A percentile compares a stretch with the other conserved stretches of the same genome.
phyloP scores from a whole-genome alignment of 2,888 invertebrate species.

The Caenorhabditis sp. region DNA sequence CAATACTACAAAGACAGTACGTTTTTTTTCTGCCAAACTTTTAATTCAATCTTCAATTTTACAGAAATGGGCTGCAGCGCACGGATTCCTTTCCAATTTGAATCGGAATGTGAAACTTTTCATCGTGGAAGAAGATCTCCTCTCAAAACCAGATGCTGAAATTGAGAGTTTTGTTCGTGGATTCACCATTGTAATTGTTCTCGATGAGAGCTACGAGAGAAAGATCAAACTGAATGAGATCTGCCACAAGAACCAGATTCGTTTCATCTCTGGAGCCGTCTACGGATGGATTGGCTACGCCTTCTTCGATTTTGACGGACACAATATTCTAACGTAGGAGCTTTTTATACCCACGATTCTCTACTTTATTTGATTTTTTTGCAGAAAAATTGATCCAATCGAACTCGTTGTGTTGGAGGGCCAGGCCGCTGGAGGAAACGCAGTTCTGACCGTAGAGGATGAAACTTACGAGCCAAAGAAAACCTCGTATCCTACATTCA shows the following conservation, averaged over 20 bases:
- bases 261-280: slow-evolving; percentile 93
- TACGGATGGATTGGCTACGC: slow-evolving; percentile 92
- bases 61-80: slow-evolving; percentile 38
- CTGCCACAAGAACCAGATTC: slow-evolving; percentile 83
- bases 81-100: slow-evolving; percentile 84
- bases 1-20: slow-evolving; percentile 42
- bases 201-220: slow-evolving; percentile 87
- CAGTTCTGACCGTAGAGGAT: slow-evolving; percentile 18
- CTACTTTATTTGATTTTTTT: background rate
- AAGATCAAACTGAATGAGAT: slow-evolving; percentile 72
- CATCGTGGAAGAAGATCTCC: slow-evolving; percentile 46
- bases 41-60: background rate
- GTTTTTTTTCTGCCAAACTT: background rate
- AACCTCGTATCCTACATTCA: slow-evolving; percentile 70
- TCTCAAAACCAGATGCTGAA: slow-evolving; percentile 85
- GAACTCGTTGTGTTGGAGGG: background rate
- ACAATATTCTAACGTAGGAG: slow-evolving; percentile 88
- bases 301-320: slow-evolving; percentile 90
- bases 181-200: slow-evolving; percentile 93
- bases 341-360: background rate
- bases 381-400: slow-evolving; percentile 32
- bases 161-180: slow-evolving; percentile 86
- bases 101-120: slow-evolving; percentile 95
- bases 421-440: background rate
- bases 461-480: slow-evolving; percentile 37